Conservation (phyloP, 2,797 vertebrate genomes). For the Crenuchus spilurus region DNA sequence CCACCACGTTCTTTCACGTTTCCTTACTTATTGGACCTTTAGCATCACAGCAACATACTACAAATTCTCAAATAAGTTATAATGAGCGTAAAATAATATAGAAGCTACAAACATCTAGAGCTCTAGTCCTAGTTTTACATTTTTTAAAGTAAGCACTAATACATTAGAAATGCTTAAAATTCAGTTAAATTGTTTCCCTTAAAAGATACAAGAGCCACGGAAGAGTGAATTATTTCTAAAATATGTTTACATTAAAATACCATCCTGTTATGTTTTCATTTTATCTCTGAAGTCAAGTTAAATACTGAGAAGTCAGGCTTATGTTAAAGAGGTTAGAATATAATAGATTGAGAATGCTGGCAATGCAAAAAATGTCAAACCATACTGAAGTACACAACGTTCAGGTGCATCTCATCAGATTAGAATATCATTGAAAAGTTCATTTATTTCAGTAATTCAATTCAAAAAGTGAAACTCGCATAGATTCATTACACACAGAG, state of each 20-base stretch:
- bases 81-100: conserved; percentile 33
- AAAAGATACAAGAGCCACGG: no score
- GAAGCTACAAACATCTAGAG: conserved; percentile 18
- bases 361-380: no score
- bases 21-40: conserved; percentile 31
- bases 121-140: conserved; percentile 8
- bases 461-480: no score
- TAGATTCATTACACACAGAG: no score
- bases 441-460: no score
- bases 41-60: conserved; percentile 32
- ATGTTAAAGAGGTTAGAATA: background rate
- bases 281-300: background rate
- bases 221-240: no score
- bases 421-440: no score
- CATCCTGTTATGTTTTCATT: background rate
- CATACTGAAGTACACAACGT: no score
- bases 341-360: background rate
- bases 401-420: no score
- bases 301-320: background rate
- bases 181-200: background rate
- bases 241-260: background rate
- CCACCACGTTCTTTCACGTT: background rate
- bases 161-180: conserved; percentile 19
- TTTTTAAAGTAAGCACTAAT: conserved; percentile 10
- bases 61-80: conserved; percentile 24